Evolutionary conservation across 2,113 vertebrate species (phyloP).

Genomic region (Anguilla japonica): DNA sequence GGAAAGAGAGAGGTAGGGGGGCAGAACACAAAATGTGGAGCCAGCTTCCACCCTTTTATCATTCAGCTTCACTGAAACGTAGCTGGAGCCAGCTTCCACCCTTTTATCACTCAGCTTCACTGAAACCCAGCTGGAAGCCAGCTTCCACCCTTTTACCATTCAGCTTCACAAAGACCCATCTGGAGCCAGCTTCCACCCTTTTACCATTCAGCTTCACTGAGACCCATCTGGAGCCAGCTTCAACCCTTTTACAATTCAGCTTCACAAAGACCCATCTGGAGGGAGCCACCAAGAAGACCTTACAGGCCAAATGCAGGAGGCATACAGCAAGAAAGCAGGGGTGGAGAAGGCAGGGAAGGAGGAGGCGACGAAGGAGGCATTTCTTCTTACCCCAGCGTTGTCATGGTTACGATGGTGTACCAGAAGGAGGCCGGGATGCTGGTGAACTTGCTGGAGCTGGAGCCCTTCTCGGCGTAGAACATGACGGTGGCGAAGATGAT

Average conservation of each 20-base stretch:
- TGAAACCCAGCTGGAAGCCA: too few relatives aligned
- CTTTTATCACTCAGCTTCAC: too few relatives aligned
- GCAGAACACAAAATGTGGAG: not conserved
- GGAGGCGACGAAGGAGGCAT: not conserved
- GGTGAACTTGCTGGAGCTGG: slow-evolving; percentile 97
- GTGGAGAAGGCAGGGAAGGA: not conserved
- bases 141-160: too few relatives aligned
- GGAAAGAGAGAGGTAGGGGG: not conserved
- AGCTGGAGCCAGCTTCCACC: too few relatives aligned
- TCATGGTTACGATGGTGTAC: slow-evolving; percentile 99
- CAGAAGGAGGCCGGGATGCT: slow-evolving; percentile 99
- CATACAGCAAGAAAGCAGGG: not conserved
- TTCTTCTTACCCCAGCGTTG: slow-evolving; percentile 91
- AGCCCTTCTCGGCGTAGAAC: slow-evolving; percentile 99
- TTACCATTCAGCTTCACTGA: too few relatives aligned
- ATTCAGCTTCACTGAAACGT: too few relatives aligned
- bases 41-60: too few relatives aligned
- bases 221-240: too few relatives aligned
- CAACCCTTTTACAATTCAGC: too few relatives aligned
- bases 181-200: too few relatives aligned
- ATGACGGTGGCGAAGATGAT: slow-evolving; percentile 99
- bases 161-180: too few relatives aligned
- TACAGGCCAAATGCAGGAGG: not conserved
- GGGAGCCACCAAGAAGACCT: not conserved
- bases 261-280: not conserved